Conservation (phyloP, 2,888 invertebrate species). For the Tanytarsus gracilentus region DNA sequence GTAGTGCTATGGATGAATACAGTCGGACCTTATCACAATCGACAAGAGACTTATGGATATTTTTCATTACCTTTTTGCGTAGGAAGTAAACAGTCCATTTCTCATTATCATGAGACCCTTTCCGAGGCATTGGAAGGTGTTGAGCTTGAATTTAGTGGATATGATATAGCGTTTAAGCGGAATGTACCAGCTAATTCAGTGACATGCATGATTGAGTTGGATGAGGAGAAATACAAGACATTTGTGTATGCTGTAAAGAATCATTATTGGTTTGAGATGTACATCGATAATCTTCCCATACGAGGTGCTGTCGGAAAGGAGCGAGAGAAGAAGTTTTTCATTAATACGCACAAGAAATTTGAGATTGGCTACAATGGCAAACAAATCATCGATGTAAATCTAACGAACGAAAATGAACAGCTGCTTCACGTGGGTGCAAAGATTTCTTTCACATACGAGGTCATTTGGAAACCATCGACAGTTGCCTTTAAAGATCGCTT, state of each 20-base stretch:
- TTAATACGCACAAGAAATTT: conserved; percentile 97
- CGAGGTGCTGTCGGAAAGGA: conserved; percentile 97
- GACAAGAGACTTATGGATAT: conserved; percentile 98
- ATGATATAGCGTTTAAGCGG: conserved; percentile 87
- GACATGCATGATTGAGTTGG: conserved; percentile 74
- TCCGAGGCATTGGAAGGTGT: conserved; percentile 97
- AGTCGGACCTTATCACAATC: conserved; percentile 97
- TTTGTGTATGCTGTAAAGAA: conserved; percentile 97
- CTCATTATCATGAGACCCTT: conserved; percentile 97
- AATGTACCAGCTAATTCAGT: conserved; percentile 54
- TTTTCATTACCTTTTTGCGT: conserved; percentile 95
- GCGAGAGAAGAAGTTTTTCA: conserved; percentile 68
- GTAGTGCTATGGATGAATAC: conserved; percentile 99
- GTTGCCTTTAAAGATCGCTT: conserved; percentile 89
- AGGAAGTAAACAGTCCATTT: conserved; percentile 83
- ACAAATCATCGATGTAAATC: conserved; percentile 95
- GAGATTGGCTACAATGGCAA: conserved; percentile 94
- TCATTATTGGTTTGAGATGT: conserved; percentile 99
- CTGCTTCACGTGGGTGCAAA: conserved; percentile 64
- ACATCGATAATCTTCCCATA: conserved; percentile 94
- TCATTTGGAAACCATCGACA: conserved; percentile 84
- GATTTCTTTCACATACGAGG: conserved; percentile 91
- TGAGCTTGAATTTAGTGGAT: conserved; percentile 93
- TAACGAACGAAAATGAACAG: conserved; percentile 88
- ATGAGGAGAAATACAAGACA: conserved; percentile 79